Evolutionary conservation across 2,888 invertebrate genomes (phyloP).

Genomic region (Drosophila ezoana): DNA sequence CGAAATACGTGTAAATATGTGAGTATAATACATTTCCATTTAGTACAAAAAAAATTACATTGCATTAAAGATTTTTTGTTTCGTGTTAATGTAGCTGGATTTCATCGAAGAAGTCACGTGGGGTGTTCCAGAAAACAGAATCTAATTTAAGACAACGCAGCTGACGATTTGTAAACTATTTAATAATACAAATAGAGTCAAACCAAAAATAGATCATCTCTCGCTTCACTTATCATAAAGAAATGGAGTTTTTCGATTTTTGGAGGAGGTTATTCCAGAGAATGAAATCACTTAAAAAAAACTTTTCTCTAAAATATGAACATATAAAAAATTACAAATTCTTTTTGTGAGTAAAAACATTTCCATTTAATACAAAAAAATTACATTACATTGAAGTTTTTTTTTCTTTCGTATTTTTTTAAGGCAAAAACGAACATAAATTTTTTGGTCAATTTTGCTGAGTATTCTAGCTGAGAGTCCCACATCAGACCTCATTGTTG

Average conservation of each 20-base stretch:
- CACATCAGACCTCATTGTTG: constrained; percentile 74
- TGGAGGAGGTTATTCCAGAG: neutral
- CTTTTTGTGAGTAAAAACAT: constrained; percentile 21
- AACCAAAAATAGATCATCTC: neutral
- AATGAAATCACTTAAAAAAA: too few relatives aligned
- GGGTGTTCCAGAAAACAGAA: constrained; percentile 20
- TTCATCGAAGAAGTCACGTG: constrained; percentile 83
- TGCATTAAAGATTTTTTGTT: too few relatives aligned
- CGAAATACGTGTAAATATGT: too few relatives aligned
- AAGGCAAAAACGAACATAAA: too few relatives aligned
- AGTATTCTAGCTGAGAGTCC: constrained; percentile 43
- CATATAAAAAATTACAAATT: too few relatives aligned
- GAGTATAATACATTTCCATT: too few relatives aligned
- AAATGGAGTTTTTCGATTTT: neutral
- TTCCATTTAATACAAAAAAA: constrained; percentile 13
- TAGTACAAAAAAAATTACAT: too few relatives aligned
- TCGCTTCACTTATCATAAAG: neutral
- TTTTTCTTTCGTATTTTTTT: neutral
- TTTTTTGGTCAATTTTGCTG: constrained; percentile 65
- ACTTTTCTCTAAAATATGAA: too few relatives aligned
- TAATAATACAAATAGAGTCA: neutral
- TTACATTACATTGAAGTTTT: neutral
- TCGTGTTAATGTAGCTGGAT: constrained; percentile 81
- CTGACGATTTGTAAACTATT: neutral
- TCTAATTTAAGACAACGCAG: neutral